A percentile compares a stretch with the other conserved stretches of the same genome.
phyloP scores from a whole-genome alignment of 2,888 invertebrate genomes.

The Acanthococcus lagerstroemiae region DNA sequence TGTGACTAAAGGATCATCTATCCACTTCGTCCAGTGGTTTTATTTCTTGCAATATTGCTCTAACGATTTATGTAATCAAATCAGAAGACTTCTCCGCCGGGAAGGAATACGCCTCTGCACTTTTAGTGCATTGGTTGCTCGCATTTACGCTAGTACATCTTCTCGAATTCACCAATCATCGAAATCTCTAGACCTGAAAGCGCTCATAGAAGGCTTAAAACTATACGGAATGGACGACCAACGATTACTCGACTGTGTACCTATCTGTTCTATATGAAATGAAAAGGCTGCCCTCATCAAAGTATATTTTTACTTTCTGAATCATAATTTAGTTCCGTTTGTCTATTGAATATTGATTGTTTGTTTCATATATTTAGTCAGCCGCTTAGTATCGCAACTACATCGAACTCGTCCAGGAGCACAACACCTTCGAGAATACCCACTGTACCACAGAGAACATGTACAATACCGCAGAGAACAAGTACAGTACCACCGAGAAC shows the following conservation, averaged over 20 bases:
- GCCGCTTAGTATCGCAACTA: not conserved
- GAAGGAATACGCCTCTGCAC: not conserved
- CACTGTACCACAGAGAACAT: not conserved
- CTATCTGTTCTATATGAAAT: not conserved
- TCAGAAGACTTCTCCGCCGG: not conserved
- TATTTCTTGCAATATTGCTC: not conserved
- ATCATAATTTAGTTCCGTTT: not conserved
- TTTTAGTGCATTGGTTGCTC: not conserved
- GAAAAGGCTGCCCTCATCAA: not conserved
- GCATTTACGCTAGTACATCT: not conserved
- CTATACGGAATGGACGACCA: not conserved
- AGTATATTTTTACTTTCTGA: not conserved
- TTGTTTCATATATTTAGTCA: not conserved
- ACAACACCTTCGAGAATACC: not conserved
- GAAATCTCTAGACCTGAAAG: not conserved
- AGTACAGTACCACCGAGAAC: not conserved
- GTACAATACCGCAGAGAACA: not conserved
- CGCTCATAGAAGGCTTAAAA: not conserved
- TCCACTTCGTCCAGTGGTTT: not conserved
- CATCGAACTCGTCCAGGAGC: not conserved
- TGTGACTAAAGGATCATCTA: not conserved
- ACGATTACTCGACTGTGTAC: not conserved
- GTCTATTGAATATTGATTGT: not conserved
- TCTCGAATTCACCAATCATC: not conserved
- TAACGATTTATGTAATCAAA: not conserved